Evolutionary conservation across 2,888 invertebrate genomes (phyloP).

Genomic region (Reticulitermes lucifugus): DNA sequence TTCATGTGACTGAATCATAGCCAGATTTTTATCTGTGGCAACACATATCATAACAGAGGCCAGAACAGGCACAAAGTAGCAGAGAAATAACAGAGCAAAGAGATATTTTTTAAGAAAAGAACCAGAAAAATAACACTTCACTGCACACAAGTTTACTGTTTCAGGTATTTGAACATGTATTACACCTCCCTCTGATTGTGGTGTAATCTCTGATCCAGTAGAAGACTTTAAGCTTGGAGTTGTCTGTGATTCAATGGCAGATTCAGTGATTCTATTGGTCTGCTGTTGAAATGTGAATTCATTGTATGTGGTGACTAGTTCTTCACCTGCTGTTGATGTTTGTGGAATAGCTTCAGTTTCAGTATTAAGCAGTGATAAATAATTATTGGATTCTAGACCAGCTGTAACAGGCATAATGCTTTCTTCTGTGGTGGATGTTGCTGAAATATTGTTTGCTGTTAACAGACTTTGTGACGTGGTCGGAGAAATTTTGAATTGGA

Average conservation of each 20-base stretch:
- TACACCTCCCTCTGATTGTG: background rate
- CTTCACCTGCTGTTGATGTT: background rate
- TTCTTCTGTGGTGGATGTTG: background rate
- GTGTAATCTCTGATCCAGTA: background rate
- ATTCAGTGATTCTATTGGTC: background rate
- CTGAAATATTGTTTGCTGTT: background rate
- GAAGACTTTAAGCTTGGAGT: background rate
- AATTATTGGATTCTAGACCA: background rate
- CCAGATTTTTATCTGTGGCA: slow-evolving; percentile 53
- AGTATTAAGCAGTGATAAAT: too few relatives aligned
- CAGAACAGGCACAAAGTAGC: slow-evolving; percentile 58
- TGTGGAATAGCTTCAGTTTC: background rate
- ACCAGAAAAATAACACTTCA: slow-evolving; percentile 57
- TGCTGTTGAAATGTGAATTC: background rate
- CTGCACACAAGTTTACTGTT: slow-evolving; percentile 37
- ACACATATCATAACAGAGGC: slow-evolving; percentile 55
- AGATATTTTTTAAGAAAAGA: slow-evolving; percentile 59
- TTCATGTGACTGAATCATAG: background rate
- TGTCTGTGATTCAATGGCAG: background rate
- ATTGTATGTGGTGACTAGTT: background rate
- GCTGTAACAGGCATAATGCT: background rate
- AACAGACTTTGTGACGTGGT: too few relatives aligned
- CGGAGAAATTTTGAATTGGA: too few relatives aligned
- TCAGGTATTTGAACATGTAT: slow-evolving; percentile 20
- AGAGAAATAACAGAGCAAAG: slow-evolving; percentile 57